Conservation (phyloP, 2,888 invertebrate species). For the Malacosoma neustria region DNA sequence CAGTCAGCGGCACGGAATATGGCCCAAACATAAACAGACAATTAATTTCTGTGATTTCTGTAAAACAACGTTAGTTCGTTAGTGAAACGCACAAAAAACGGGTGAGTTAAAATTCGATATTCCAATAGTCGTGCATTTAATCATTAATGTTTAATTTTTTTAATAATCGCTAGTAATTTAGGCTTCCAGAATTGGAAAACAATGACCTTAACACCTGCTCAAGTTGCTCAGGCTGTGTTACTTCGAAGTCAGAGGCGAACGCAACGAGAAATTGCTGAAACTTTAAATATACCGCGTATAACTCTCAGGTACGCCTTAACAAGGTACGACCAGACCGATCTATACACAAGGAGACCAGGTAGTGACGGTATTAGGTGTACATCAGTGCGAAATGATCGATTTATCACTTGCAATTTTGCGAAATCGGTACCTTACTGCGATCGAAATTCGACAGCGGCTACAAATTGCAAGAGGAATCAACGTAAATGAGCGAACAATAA, state of each 20-base stretch:
- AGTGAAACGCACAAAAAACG: conserved; percentile 1
- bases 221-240: conserved; percentile 1
- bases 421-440: conserved; percentile 2
- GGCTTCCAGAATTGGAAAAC: conserved; percentile 1
- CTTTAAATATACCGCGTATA: conserved; percentile 1
- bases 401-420: conserved; percentile 6
- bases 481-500: conserved; percentile 1
- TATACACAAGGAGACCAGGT: conserved; percentile 8
- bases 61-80: background rate
- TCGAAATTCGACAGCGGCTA: conserved; percentile 1
- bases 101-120: conserved; percentile 1
- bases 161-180: conserved; percentile 1
- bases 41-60: background rate
- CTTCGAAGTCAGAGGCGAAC: background rate
- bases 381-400: conserved; percentile 10
- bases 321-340: conserved; percentile 7
- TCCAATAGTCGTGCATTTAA: background rate
- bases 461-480: background rate
- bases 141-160: background rate
- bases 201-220: background rate
- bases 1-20: no score
- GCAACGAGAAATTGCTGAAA: conserved; percentile 1
- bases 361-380: conserved; percentile 7
- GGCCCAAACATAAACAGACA: no score
- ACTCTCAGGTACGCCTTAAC: background rate